These are phyloP conservation scores for Pecten maximus DNA, from an alignment of 2,888 invertebrate genomes.

Conservation along the genomic window DNA sequence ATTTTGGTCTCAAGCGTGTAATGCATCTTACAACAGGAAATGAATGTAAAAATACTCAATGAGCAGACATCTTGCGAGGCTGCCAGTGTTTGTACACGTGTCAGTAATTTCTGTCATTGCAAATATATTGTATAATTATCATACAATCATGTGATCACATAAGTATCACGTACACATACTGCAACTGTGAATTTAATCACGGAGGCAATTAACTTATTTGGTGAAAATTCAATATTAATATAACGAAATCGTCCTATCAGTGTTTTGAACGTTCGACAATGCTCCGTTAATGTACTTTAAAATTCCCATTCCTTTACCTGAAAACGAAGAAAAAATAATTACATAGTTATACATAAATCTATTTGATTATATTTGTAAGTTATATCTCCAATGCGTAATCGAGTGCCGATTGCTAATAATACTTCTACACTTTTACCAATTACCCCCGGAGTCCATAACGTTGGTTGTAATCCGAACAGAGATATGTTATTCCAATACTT, in stretches of 20 bases:
- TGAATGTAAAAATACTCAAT: too few species aligned
- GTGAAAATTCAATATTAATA: not conserved
- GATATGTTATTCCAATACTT: not conserved
- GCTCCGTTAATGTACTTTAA: not conserved
- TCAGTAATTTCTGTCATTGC: too few species aligned
- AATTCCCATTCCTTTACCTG: not conserved
- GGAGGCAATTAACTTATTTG: not conserved
- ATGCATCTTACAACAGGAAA: too few species aligned
- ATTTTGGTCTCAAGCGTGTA: too few species aligned
- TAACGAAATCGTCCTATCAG: not conserved
- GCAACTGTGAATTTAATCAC: not conserved
- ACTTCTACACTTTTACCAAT: not conserved
- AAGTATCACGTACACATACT: not conserved
- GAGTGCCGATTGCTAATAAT: not conserved
- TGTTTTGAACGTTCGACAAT: not conserved
- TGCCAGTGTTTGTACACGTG: too few species aligned
- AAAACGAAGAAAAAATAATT: not conserved
- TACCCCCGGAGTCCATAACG: not conserved
- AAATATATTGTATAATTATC: too few species aligned
- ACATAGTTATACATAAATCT: not conserved
- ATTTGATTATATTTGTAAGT: not conserved
- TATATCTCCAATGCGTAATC: not conserved
- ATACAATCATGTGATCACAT: not conserved
- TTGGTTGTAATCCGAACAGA: not conserved
- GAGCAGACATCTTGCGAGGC: too few species aligned